Base-by-base conservation (phyloP, 2,113 vertebrate genomes). In the Hypocryptadius cinnamomeus region DNA sequence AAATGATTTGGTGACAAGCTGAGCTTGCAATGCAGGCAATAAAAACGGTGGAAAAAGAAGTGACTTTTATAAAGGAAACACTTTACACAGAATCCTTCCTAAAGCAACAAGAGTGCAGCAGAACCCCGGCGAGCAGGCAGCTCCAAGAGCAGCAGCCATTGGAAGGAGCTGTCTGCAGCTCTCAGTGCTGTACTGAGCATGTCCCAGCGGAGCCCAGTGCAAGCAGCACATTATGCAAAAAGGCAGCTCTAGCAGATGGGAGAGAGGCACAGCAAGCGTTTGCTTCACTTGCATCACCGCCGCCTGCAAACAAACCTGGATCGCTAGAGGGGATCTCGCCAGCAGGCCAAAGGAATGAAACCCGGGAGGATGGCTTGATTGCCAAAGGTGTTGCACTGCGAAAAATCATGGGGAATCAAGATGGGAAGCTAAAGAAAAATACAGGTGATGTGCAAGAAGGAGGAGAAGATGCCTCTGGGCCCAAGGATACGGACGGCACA, bases 321-420 rank as follows among this genome's bases (percentile, higher is more conserved):
- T 97, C 82, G 92, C 95, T 79, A 88, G 53, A 90, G 96, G 96
- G 86, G 91, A 93, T 91, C 82, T 72, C 37, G 14, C 59, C 70
- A 28, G 82, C 96, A 91, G 89, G 96, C 92, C 96, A 23, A 28
- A 81, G 92, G 86, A 65, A 79, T 50, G 89, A 92, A 76, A 74
- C 17, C 56, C n/a, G 8, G 79, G 92, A 96, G 51, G 92, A 99
- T 99, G 98, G 97, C 98, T 95, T 99, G 98, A 98, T 89, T 70
- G 63, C 57, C 16, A 80, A 96, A 91, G 96, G 97, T n/a, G 97
- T 79, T 78, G 97, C 95, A 12, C 94, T 92, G 93, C 94, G 76
- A 63, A 94, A 93, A 93, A 97, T 96, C 96, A 99, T 99, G 99
- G 99, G 99, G 68, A 99, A 99, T 96, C 99, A 99, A 96, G 99